A percentile compares a stretch with the other conserved stretches of the same genome.
phyloP scores from a whole-genome alignment of 2,888 invertebrate species.

The Strigamia transsilvanica region DNA sequence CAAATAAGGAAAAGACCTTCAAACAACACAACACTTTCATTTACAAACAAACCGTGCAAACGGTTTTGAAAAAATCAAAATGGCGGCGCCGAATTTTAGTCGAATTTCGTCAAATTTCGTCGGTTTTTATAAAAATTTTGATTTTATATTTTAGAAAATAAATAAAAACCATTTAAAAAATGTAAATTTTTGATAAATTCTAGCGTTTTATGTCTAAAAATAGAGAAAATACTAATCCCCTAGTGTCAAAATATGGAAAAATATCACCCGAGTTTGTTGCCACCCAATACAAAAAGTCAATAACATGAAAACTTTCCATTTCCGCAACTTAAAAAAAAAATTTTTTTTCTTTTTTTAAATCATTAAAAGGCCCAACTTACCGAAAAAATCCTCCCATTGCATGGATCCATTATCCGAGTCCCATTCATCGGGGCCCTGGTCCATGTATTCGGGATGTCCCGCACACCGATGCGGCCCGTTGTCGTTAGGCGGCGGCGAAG shows the following conservation, averaged over 20 bases:
- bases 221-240: too few species aligned
- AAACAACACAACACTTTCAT: neutral
- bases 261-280: neutral
- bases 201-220: neutral
- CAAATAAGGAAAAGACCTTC: constrained; percentile 44
- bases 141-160: too few species aligned
- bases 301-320: neutral
- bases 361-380: constrained; percentile 65
- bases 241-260: too few species aligned
- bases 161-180: too few species aligned
- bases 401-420: constrained; percentile 74
- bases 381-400: constrained; percentile 78
- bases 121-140: too few species aligned
- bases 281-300: neutral
- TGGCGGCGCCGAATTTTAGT: too few species aligned
- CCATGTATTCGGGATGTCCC: constrained; percentile 37
- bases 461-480: constrained; percentile 1
- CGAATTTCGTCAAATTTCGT: too few species aligned
- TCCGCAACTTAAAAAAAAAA: neutral
- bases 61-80: constrained; percentile 51
- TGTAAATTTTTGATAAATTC: too few species aligned
- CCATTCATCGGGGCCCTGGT: constrained; percentile 59
- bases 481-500: constrained; percentile 26
- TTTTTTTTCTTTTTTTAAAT: neutral
- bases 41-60: constrained; percentile 1